Evolutionary conservation across 1,140 invertebrate species (phyloP).

Genomic region (Drosophila willistoni): DNA sequence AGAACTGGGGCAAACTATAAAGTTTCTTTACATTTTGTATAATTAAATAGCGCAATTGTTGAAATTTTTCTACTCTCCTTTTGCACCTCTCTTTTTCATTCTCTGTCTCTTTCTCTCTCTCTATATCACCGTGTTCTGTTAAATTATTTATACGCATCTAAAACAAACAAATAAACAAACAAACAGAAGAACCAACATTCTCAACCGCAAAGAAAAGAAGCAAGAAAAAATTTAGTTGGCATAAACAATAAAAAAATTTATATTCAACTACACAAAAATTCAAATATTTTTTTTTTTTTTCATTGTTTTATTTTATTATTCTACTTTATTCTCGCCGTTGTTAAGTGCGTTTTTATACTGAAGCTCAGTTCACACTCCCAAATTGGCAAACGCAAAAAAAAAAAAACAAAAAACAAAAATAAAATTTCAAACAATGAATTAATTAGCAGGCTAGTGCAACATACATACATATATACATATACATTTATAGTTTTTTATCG

Average conservation of each 20-base stretch:
- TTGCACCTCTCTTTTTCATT: constrained; percentile 13
- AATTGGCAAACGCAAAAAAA: constrained; percentile 9
- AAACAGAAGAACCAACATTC: constrained; percentile 20
- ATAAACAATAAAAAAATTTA: constrained; percentile 40
- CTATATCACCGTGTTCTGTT: background rate
- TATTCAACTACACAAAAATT: constrained; percentile 17
- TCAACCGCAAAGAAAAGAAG: constrained; percentile 1
- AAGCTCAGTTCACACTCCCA: constrained; percentile 32
- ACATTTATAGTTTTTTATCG: constrained; percentile 38
- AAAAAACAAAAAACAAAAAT: background rate
- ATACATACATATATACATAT: constrained; percentile 18
- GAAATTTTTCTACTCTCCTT: constrained; percentile 22
- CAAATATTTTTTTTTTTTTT: constrained; percentile 16
- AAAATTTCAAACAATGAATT: constrained; percentile 63
- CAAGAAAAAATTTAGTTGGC: constrained; percentile 24
- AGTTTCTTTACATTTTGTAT: constrained; percentile 33
- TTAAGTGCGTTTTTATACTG: constrained; percentile 25
- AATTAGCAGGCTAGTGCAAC: constrained; percentile 62
- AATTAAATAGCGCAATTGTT: constrained; percentile 34
- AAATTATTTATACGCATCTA: constrained; percentile 48
- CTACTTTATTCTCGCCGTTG: constrained; percentile 29
- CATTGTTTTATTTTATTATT: constrained; percentile 17
- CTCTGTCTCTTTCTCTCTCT: background rate
- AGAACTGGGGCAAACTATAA: constrained; percentile 42
- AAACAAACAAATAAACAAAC: constrained; percentile 37